Conservation (phyloP, 2,797 vertebrate species). For the Bothrops alternatus region DNA sequence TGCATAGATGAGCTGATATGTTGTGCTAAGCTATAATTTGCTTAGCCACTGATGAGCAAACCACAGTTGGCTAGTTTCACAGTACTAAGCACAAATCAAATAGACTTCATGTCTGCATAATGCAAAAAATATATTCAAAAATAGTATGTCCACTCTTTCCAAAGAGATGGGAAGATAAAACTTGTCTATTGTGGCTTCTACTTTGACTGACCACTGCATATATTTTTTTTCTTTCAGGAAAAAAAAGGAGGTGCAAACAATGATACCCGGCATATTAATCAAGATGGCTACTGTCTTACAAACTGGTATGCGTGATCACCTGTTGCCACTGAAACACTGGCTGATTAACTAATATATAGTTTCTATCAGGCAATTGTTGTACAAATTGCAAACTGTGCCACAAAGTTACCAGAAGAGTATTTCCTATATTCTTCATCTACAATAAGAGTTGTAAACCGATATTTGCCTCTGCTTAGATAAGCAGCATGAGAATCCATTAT, state of each 20-base stretch:
- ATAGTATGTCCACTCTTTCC: not conserved
- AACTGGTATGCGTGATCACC: not conserved
- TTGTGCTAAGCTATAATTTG: not conserved
- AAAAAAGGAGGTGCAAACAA: not conserved
- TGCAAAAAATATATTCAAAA: not conserved
- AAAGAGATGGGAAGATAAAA: not conserved
- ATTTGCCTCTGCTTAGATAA: not conserved
- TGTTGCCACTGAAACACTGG: not conserved
- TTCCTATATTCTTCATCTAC: not conserved
- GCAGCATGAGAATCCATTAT: not conserved
- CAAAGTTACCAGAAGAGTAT: not conserved
- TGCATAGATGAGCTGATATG: not conserved
- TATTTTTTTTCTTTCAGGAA: not conserved
- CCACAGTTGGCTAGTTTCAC: not conserved
- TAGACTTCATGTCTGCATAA: not conserved
- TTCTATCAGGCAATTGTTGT: not conserved
- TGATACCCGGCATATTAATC: not conserved
- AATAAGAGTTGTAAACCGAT: not conserved
- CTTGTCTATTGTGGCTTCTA: not conserved
- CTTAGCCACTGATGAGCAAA: not conserved
- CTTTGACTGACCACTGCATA: not conserved
- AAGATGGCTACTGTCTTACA: not conserved
- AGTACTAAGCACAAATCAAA: not conserved
- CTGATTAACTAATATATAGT: not conserved
- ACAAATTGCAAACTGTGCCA: not conserved